Evolutionary conservation across 2,888 invertebrate genomes (phyloP), one percentile per base, ranked within the genome.

Genomic region (Amitus sp.): DNA sequence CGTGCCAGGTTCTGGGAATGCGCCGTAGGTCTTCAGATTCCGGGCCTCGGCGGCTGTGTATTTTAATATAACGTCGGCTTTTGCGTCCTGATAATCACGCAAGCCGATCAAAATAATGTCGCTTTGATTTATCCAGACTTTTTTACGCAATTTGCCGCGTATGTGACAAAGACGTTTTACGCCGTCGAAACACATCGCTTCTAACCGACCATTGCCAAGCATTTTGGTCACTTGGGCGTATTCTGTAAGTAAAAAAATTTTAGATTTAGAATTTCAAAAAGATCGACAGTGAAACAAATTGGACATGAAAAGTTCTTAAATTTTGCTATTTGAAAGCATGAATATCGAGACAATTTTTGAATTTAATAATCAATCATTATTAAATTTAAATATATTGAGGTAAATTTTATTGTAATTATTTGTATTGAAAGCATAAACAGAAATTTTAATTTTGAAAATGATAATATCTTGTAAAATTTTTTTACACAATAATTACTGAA

Each of bases 201-300:
- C 98, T 81, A 99, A 86, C 80, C 98, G 89, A 75, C 99, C 98
- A 87, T 99, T 99, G 77, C 99, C 99, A 81, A 99, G 88, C 98
- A 99, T 99, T 87, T 98, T 98, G 77, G 96, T 95, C 68, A 99
- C 99, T 89, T 99, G 98, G 77, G 98, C 98, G 86, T 99, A 99
- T 85, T 98, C 98, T 89, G 74, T 61, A 70, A 63, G 43, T 18
- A n/a, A n/a, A n/a, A n/a, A n/a, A n/a, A n/a, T n/a, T n/a, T n/a
- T n/a, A n/a, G n/a, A 30, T 27, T 27, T 27, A 27, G 27, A 27
- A 9, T 27, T 27, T 4, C 4, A 27, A 27, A 27, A 27, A 27
- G 9, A 27, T 27, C 27, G 9, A 27, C 9, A 27, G 9, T n/a
- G n/a, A n/a, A n/a, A n/a, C n/a, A n/a, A n/a, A n/a, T n/a, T n/a